A percentile compares a stretch with the other conserved stretches of the same genome.
Conservation (phyloP, 1,140 invertebrate genomes). For the Argopecten irradians region DNA sequence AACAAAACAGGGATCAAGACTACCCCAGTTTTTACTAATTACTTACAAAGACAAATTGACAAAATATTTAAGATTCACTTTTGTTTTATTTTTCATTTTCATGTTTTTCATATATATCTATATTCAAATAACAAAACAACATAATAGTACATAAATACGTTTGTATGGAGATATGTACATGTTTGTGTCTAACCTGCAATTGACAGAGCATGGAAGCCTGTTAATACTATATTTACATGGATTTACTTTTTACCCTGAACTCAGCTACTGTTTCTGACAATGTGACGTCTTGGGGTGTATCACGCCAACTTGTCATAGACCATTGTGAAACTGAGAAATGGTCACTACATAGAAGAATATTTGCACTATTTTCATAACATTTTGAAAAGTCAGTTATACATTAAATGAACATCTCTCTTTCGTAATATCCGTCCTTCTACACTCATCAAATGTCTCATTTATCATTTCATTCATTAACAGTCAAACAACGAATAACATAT, state of each 20-base stretch:
- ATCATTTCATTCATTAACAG: neutral
- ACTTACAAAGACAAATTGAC: neutral
- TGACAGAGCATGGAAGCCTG: neutral
- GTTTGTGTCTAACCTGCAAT: neutral
- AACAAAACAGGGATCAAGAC: no score
- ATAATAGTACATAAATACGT: neutral
- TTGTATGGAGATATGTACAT: neutral
- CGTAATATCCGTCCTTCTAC: neutral
- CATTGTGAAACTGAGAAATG: neutral
- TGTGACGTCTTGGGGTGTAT: neutral
- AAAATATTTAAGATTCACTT: neutral
- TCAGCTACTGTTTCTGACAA: neutral
- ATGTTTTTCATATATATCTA: neutral
- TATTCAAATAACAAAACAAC: neutral
- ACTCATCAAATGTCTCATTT: neutral
- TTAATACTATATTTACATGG: slow-evolving; percentile 5
- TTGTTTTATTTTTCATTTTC: slow-evolving; percentile 23
- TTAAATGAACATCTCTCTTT: neutral
- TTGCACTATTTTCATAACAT: neutral
- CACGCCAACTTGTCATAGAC: neutral
- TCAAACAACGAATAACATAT: neutral
- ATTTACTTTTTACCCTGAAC: neutral
- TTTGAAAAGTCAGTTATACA: neutral
- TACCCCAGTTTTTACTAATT: no score
- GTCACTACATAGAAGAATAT: neutral